These are phyloP conservation scores for Syritta pipiens DNA, from an alignment of 2,888 invertebrate genomes.

Conservation along the genomic window DNA sequence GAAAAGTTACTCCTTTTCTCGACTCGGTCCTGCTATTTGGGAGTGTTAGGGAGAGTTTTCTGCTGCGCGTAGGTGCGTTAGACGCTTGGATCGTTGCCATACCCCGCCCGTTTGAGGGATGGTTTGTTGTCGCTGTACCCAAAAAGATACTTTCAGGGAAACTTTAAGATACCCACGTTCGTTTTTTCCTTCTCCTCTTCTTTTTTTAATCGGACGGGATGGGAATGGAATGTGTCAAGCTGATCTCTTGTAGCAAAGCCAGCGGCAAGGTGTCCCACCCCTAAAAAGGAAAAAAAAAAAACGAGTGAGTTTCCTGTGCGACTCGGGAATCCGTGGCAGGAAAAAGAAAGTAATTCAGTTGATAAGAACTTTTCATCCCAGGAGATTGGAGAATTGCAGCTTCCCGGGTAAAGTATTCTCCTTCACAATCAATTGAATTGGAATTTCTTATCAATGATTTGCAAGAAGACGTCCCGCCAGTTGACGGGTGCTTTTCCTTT, in stretches of 20 bases:
- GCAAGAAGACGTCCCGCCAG: constrained; percentile 36
- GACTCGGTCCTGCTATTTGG: neutral
- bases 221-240: constrained; percentile 56
- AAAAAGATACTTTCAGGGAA: constrained; percentile 47
- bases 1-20: constrained; percentile 64
- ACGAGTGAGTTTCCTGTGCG: neutral
- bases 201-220: constrained; percentile 53
- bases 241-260: constrained; percentile 45
- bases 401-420: constrained; percentile 56
- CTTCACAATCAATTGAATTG: constrained; percentile 68
- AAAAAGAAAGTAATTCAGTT: constrained; percentile 55
- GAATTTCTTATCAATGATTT: constrained; percentile 66
- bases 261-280: constrained; percentile 42
- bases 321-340: neutral
- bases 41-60: too few species aligned
- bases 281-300: constrained; percentile 4
- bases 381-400: constrained; percentile 59
- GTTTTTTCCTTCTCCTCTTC: constrained; percentile 19
- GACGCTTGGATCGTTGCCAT: too few species aligned
- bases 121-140: too few species aligned
- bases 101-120: too few species aligned
- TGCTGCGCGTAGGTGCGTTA: neutral
- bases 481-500: constrained; percentile 14
- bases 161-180: constrained; percentile 53
- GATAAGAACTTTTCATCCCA: constrained; percentile 68